Evolutionary conservation across 2,888 invertebrate genomes (phyloP), one percentile per base, ranked within the genome.

Genomic region (Diabrotica balteata): DNA sequence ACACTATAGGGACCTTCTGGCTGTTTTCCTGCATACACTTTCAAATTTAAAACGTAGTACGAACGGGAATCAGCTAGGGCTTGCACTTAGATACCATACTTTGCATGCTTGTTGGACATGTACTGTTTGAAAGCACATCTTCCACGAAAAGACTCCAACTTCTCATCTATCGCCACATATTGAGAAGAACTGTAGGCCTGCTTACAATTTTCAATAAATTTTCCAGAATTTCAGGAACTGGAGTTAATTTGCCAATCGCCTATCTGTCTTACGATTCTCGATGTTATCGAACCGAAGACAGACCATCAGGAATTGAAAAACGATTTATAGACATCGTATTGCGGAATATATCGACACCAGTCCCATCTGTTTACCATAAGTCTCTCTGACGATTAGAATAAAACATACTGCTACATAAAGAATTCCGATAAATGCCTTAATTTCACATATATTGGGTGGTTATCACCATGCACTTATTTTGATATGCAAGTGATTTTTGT

Each of bases 181-280:
- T 46, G 57, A 8, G 57, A 57, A 9, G 22, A 22, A 57, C 17
- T 57, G 57, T 57, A 57, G 22, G 42, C 8, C n/a, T 57, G 57
- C 57, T 57, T 57, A 57, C 57, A 57, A 57, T 57, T 57, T 58
- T 32, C 58, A 58, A 58, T 10, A 32, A 58, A 46, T 46, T 46
- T 46, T 46, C 46, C 9, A 46, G 9, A 8, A 46, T 46, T 46
- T 9, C 46, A 8, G 7, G 46, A 8, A 46, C 46, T 8, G 46
- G 7, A 46, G 46, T 9, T 46, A 46, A 46, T 46, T 46, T 46
- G 9, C 9, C 46, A 46, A 46, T 46, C 9, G 7, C 46, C 9
- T 8, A 46, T 46, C 46, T 46, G 46, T 46, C 46, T 58, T 32
- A n/a, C n/a, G n/a, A n/a, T n/a, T n/a, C n/a, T n/a, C n/a, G n/a